Conservation (phyloP, 2,888 invertebrate species). For the Drosophila siamana region DNA sequence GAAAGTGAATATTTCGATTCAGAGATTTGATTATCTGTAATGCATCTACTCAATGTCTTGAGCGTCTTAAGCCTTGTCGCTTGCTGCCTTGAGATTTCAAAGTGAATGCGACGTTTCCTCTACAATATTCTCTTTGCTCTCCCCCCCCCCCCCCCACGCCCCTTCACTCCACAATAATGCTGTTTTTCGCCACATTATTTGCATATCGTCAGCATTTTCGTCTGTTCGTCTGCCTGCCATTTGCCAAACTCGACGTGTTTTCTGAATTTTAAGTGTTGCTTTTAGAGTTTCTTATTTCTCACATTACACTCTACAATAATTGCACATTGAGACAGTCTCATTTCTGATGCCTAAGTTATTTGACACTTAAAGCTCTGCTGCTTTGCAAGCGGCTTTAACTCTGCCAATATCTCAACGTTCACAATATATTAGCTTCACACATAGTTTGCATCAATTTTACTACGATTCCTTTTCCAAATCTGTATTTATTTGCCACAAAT, state of each 20-base stretch:
- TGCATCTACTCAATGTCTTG: constrained; percentile 16
- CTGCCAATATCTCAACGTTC: too few species aligned
- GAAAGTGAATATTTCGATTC: constrained; percentile 25
- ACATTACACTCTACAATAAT: not conserved
- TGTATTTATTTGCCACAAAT: too few species aligned
- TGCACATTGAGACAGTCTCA: too few species aligned
- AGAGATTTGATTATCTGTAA: constrained; percentile 18
- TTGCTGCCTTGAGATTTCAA: not conserved
- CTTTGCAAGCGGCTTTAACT: too few species aligned
- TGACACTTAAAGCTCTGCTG: too few species aligned
- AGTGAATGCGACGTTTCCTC: constrained; percentile 1
- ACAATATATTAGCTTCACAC: too few species aligned
- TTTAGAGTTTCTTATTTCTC: not conserved
- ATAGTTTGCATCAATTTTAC: too few species aligned
- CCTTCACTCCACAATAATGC: not conserved
- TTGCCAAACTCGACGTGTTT: too few species aligned
- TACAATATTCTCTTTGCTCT: not conserved
- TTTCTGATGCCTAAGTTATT: too few species aligned
- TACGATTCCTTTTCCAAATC: too few species aligned
- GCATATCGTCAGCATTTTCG: not conserved
- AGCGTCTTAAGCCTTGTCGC: constrained; percentile 11
- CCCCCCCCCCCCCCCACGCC: not conserved
- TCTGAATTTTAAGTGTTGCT: not conserved
- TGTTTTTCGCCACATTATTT: constrained; percentile 1
- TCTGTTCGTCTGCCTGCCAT: too few species aligned